These are phyloP conservation scores for Piprites chloris DNA, from an alignment of 2,113 vertebrate species.

Conservation along the genomic window DNA sequence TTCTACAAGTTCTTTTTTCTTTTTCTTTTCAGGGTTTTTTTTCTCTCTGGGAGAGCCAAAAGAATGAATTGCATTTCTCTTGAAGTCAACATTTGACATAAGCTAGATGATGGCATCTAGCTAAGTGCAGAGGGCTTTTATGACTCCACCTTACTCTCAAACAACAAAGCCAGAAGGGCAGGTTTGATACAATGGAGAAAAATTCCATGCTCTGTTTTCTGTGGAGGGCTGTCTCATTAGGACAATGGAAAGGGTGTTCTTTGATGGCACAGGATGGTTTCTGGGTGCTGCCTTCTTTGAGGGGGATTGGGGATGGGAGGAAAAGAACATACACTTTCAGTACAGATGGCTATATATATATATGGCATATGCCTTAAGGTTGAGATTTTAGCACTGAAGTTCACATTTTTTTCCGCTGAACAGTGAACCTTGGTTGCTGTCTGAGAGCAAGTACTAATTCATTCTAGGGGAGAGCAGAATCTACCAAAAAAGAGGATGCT, in stretches of 20 bases:
- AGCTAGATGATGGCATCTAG: not conserved
- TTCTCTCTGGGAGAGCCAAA: not conserved
- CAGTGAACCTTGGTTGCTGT: not conserved
- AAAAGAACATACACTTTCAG: not conserved
- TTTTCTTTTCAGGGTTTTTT: not conserved
- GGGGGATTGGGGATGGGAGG: not conserved
- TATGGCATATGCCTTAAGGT: not conserved
- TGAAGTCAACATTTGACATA: not conserved
- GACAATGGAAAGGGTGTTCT: not conserved
- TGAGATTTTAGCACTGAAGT: not conserved
- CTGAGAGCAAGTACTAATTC: not conserved
- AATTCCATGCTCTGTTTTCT: not conserved
- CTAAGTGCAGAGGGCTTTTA: not conserved
- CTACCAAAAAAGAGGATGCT: slow-evolving; percentile 74
- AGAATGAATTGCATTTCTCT: not conserved
- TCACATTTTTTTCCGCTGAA: not conserved
- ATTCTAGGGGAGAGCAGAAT: slow-evolving; percentile 45
- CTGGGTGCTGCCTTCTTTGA: not conserved
- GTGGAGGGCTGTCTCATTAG: not conserved
- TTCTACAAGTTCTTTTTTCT: not conserved
- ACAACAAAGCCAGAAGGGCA: not conserved
- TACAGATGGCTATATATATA: not conserved
- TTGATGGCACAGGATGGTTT: not conserved
- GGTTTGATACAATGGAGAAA: not conserved
- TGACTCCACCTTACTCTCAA: not conserved